Conservation (phyloP, 2,797 vertebrate species). For the Eupleurogrammus muticus region DNA sequence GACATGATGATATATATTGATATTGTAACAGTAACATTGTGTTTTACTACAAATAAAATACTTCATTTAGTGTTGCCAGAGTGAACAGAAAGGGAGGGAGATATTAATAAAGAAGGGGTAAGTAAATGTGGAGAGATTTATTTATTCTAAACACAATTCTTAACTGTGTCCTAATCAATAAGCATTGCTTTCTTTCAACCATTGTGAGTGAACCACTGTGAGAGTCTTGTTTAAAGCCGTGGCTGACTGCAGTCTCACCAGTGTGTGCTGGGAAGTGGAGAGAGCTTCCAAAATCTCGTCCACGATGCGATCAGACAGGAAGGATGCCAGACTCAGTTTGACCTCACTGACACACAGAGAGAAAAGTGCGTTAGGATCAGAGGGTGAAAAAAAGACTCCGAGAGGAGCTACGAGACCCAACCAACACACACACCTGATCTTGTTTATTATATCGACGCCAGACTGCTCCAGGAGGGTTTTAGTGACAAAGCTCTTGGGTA, state of each 20-base stretch:
- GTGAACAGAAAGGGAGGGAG: too few species aligned
- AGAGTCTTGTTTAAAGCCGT: neutral
- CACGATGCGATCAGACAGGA: slow-evolving; percentile 95
- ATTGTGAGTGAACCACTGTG: neutral
- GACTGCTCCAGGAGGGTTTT: slow-evolving; percentile 96
- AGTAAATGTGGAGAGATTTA: neutral
- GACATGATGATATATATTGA: too few species aligned
- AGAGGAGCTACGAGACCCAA: neutral
- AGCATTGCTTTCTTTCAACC: neutral
- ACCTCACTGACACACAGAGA: slow-evolving; percentile 87
- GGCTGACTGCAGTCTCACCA: slow-evolving; percentile 83
- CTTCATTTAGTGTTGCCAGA: too few species aligned
- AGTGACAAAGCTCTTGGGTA: slow-evolving; percentile 94
- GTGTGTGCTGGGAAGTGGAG: slow-evolving; percentile 90
- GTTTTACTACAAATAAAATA: too few species aligned
- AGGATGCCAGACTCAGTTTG: slow-evolving; percentile 94
- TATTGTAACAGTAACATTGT: too few species aligned
- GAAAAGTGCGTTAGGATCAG: neutral
- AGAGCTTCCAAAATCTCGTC: slow-evolving; percentile 96
- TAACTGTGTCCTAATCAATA: too few species aligned
- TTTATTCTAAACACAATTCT: too few species aligned
- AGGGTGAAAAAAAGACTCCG: neutral
- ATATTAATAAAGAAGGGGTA: neutral
- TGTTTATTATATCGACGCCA: slow-evolving; percentile 97
- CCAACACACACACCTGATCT: slow-evolving; percentile 89